Base-by-base conservation (phyloP, 1,140 invertebrate species). In the Hylaeus anthracinus region DNA sequence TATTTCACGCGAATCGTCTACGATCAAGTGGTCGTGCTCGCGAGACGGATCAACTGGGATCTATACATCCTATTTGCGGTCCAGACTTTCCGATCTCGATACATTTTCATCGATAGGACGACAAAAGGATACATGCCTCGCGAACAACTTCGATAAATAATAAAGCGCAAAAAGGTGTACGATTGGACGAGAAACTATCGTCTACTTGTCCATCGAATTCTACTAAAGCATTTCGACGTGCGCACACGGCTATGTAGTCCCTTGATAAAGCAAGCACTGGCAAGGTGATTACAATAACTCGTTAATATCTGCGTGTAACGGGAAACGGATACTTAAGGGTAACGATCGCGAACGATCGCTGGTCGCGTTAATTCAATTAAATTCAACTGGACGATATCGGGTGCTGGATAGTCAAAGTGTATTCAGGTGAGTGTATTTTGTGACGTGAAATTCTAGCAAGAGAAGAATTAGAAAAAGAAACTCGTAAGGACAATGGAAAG, bases 1-100 rank as follows among this genome's bases (percentile, higher is more conserved):
- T 82, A 45, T 70, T 72, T 79, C 69, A 63, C 73, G 63, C 65
- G 75, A 77, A 86, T 71, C 79, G 72, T 72, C 45, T 72, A 72
- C 79, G 56, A 71, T 6, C 10, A 6, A 10, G 9, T 51, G 51
- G 51, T 51, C 51, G 51, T 51, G 9, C 51, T 51, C 1, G 2
- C 39, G 15, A 83, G 73, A 83, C 67, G 66, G 76, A 86, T 80
- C 37, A 51, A 65, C 78, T 26, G 26, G 26, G 26, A 26, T 26
- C 26, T 0, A 0, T 26, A 26, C 26, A 26, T 26, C 26, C 26
- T 0, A n/a, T 26, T 26, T 26, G 26, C 26, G 26, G 26, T 26
- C 26, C 26, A 26, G 26, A 26, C 26, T 26, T 26, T 26, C 26
- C 26, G 26, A 26, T 26, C 26, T 26, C 26, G 26, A 26, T 26